phyloP scores from a whole-genome alignment of 2,797 vertebrate species.

The Propithecus deckenii region DNA sequence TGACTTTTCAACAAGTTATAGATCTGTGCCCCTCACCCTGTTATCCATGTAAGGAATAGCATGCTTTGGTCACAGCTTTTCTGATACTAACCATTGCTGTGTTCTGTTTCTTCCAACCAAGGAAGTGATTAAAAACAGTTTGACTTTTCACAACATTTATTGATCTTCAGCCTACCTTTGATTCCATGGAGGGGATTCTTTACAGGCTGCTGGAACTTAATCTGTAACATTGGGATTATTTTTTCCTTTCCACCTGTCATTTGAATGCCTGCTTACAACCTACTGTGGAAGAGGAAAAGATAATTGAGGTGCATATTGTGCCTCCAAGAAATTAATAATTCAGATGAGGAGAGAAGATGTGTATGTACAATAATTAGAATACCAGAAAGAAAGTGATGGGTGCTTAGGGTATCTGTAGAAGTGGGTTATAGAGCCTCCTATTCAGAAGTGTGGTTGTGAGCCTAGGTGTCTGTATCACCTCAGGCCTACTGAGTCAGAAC shows the following conservation, averaged over 20 bases:
- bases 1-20: conserved; percentile 22
- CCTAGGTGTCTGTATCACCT: neutral
- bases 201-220: neutral
- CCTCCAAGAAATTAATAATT: conserved; percentile 35
- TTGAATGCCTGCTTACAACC: conserved; percentile 19
- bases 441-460: neutral
- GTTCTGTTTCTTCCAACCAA: conserved; percentile 4
- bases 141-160: neutral
- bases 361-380: conserved; percentile 25
- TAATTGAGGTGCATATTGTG: neutral
- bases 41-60: neutral
- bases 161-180: neutral
- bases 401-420: neutral
- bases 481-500: neutral
- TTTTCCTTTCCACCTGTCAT: neutral
- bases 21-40: neutral
- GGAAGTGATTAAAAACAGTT: conserved; percentile 5
- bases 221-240: neutral
- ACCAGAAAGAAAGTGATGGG: conserved; percentile 11
- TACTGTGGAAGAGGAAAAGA: conserved; percentile 23
- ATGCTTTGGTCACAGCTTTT: neutral
- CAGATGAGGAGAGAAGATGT: neutral
- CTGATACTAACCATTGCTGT: neutral
- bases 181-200: neutral
- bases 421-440: neutral